Base-by-base conservation (phyloP, 2,888 invertebrate genomes). In the Cataglyphis altisquamis region DNA sequence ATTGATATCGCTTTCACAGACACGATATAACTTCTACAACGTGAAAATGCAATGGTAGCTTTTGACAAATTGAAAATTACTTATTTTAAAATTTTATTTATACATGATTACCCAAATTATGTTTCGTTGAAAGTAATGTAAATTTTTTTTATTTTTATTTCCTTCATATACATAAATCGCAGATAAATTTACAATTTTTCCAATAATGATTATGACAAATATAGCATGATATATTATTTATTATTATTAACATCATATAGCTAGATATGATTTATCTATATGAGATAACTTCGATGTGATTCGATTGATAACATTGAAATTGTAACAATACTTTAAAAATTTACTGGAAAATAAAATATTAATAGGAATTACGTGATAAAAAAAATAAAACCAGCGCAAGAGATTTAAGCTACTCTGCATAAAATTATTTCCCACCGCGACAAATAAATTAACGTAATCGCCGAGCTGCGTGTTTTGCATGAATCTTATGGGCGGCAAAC, bases 381-480 rank as follows among this genome's bases (percentile, higher is more conserved):
- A 12, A 78, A 9, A 21, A 72, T 21, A 57, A 55, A 67, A 68
- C 3, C 1, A 55, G 8, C 3, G 25, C 45, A 18, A 41, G 60
- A 4, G 5, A 0, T 55, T 55, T 4, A 48, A 45, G 3, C 32
- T 10, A 29, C 45, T 52, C 41, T 32, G n/a, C 18, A 3, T 57
- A 25, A 68, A 41, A 78, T 80, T 67, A 32, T 21, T 70, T 80
- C 5, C 10, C 25, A 81, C 39, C 48, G 62, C 12, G 48, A 52
- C 29, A 41, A 75, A 77, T 41, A 15, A 82, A 77, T 36, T 29
- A 36, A 45, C 45, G 18, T 29, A 41, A 60, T 68, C 57, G 45
- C 29, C 70, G 18, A 25, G 36, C 1, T 72, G 12, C 64, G 72
- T 75, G 74, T 87, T 87, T 84, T 83, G 62, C 45, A 72, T 63